Evolutionary conservation across 2,888 invertebrate species (phyloP), one percentile per base, ranked within the genome.

Genomic region (Doris montereyensis): DNA sequence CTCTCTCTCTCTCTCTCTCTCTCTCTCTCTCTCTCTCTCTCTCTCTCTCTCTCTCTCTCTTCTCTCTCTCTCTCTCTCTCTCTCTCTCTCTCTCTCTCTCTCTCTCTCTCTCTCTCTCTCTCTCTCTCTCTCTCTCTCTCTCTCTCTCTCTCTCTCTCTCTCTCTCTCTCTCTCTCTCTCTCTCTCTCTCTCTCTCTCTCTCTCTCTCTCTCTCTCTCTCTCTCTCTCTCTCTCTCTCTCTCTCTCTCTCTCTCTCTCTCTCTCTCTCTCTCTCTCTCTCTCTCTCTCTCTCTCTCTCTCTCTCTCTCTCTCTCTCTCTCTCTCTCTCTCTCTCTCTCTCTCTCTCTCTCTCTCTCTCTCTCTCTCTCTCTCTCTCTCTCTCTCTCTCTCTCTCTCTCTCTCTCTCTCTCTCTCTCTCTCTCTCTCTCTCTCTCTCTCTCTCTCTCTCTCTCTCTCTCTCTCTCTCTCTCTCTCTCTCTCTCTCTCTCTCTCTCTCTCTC

Each of bases 101-200:
- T 70, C 17, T 13, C 17, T 21, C 8, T 13, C 17, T 4, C 28
- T 26, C 17, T 3, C 30, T 30, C 30, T 26, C 30, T 28, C 26
- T 28, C 26, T 70, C 34, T 71, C 24, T 71, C 71, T 71, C 24
- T 71, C 71, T 35, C 24, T 71, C 71, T 71, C 24, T 71, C 71
- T 35, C 24, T 35, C 71, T 71, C 24, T 71, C 71, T 71, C 24
- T 71, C 35, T 71, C 21, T 41, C 41, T n/a, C 21, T 41, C 41
- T 34, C 26, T 70, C 70, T 24, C 17, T 70, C 70, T 30, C 34
- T 32, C 70, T 70, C 32, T 70, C 70, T 70, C 17, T 70, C 32
- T 70, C 13, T 70, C 70, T 32, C 17, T 32, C 70, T 70, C 17
- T 32, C 70, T 32, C 26, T 67, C 67, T 67, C 26, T 10, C 26